Base-by-base conservation (phyloP, 23 tunicate genomes). In the Trididemnum nubilum region DNA sequence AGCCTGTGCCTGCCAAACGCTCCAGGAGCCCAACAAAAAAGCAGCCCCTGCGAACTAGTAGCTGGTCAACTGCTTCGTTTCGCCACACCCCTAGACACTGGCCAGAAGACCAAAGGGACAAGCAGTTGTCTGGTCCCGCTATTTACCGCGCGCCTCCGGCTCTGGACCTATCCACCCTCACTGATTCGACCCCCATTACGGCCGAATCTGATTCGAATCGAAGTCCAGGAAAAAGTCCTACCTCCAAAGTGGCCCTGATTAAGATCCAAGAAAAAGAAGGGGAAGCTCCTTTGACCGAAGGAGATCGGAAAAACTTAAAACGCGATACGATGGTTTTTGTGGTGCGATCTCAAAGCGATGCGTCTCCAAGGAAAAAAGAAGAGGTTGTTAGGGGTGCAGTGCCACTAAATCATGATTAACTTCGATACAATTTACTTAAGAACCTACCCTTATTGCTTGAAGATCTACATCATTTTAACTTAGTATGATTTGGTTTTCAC, bases 341-440 rank as follows among this genome's bases (percentile, higher is more conserved):
- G 19, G 94, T 89, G 22, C 79, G 94, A 38, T 89, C 94, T 9
- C 88, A 82, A 36, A 89, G 88, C 50, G 94, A 83, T 34, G 71
- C 49, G 0, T 82, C 81, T 54, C 27, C 81, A 2, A 18, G 29
- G 12, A 77, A 77, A 28, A 21, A 33, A 29, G 60, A 38, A 28
- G 51, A 77, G 81, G 81, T 77, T 57, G 9, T 4, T 44, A 44
- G 12, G 54, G 12, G 9, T 44, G 54, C 9, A 9, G 54, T 44
- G 54, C 54, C 54, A 61, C 69, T 61, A 36, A 12, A 23, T n/a
- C 67, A 3, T n/a, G n/a, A 22, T 26, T 61, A 61, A 61, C 67
- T 15, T 3, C 67, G 26, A 21, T 61, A 61, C 67, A 61, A 49
- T 9, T 49, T 9, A 49, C 57, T 18, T 18, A n/a, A n/a, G n/a